Evolutionary conservation across 2,113 vertebrate species (phyloP).

Genomic region (Lophius piscatorius): DNA sequence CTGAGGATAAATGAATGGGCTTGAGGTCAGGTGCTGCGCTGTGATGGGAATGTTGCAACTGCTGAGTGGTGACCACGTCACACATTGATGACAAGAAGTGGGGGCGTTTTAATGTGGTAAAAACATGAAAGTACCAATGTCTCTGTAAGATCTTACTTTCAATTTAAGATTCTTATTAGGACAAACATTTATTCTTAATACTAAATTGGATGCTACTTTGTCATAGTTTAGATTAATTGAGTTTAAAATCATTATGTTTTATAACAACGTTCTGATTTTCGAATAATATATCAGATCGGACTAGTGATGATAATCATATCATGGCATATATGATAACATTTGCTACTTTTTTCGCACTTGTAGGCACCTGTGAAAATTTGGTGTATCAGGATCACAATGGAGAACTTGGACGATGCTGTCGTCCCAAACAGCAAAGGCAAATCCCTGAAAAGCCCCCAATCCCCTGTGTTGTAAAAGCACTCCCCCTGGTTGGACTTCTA

Average conservation of each 20-base stretch:
- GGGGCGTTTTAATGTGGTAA: slow-evolving; percentile 1
- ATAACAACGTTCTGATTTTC: too few species aligned
- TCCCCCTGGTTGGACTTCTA: too few species aligned
- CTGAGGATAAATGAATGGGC: slow-evolving; percentile 72
- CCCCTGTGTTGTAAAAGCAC: too few species aligned
- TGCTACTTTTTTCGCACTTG: neutral
- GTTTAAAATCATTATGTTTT: too few species aligned
- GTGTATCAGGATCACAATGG: too few species aligned
- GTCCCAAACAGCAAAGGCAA: too few species aligned
- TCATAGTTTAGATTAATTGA: too few species aligned
- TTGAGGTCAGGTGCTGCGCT: slow-evolving; percentile 73
- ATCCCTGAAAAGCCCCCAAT: too few species aligned
- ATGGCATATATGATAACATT: neutral
- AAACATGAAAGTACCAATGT: neutral
- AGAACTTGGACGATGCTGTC: too few species aligned
- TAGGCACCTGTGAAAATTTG: neutral
- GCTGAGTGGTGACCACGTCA: slow-evolving; percentile 62
- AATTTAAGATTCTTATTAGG: neutral
- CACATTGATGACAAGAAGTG: slow-evolving; percentile 29
- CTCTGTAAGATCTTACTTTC: neutral
- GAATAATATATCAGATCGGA: neutral
- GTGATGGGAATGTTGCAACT: slow-evolving; percentile 61
- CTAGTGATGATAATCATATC: neutral
- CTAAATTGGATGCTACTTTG: too few species aligned
- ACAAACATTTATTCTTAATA: too few species aligned